Evolutionary conservation across 2,888 invertebrate genomes (phyloP).

Genomic region (Dasysyrphus tricinctus): DNA sequence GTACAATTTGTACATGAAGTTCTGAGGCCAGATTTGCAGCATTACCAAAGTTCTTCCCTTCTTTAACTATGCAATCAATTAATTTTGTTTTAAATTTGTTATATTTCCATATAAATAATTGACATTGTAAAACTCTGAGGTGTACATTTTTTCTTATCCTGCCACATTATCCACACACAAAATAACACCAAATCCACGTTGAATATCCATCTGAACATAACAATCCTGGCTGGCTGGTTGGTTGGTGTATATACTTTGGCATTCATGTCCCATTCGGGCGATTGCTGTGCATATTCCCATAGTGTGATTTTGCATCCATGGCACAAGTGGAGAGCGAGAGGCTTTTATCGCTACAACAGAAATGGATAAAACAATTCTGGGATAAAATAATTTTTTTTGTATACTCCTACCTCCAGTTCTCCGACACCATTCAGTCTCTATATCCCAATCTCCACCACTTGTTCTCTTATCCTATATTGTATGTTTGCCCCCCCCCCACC

Average conservation of each 20-base stretch:
- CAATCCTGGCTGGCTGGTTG: slow-evolving; percentile 39
- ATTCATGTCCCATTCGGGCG: slow-evolving; percentile 74
- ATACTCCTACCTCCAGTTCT: background rate
- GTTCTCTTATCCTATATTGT: slow-evolving; percentile 30
- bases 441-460: slow-evolving; percentile 8
- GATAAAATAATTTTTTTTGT: slow-evolving; percentile 67
- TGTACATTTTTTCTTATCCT: slow-evolving; percentile 41
- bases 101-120: background rate
- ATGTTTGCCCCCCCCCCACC: background rate
- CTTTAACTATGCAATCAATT: background rate
- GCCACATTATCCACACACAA: slow-evolving; percentile 70
- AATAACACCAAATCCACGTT: slow-evolving; percentile 55
- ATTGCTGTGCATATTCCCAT: slow-evolving; percentile 74
- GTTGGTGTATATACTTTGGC: slow-evolving; percentile 61
- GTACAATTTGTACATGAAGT: background rate
- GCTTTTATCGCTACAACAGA: slow-evolving; percentile 74
- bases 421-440: background rate
- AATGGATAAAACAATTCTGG: slow-evolving; percentile 74
- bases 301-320: slow-evolving; percentile 64
- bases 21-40: background rate
- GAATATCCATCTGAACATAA: slow-evolving; percentile 28
- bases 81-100: background rate
- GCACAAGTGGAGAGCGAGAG: slow-evolving; percentile 37
- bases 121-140: slow-evolving; percentile 27
- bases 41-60: background rate